Conservation (phyloP, 2,888 invertebrate species). For the Noctua pronuba region DNA sequence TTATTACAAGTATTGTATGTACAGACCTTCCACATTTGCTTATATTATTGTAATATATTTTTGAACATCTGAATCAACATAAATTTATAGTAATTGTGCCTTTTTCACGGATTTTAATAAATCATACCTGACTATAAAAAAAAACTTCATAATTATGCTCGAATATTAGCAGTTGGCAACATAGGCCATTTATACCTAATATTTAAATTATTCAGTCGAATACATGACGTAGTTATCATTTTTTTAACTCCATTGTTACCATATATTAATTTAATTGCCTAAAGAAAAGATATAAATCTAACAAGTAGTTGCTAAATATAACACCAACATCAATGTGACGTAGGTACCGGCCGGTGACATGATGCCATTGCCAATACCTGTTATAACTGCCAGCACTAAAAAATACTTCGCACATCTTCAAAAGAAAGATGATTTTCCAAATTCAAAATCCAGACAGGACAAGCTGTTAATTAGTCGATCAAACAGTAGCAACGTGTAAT, state of each 20-base stretch:
- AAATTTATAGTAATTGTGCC: background rate
- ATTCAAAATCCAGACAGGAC: background rate
- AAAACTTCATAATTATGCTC: background rate
- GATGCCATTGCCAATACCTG: background rate
- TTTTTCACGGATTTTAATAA: background rate
- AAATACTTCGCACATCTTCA: background rate
- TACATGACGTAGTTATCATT: background rate
- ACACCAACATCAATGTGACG: background rate
- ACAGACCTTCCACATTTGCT: background rate
- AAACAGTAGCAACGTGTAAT: background rate
- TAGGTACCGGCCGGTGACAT: too few species aligned
- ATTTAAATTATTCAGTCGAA: constrained; percentile 6
- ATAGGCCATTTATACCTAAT: background rate
- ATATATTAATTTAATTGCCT: background rate
- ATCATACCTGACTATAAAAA: background rate
- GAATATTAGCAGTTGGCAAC: background rate
- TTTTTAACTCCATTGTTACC: background rate
- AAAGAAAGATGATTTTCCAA: background rate
- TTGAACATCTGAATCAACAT: constrained; percentile 27
- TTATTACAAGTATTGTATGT: constrained; percentile 22
- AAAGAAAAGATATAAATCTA: constrained; percentile 11
- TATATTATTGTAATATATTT: background rate
- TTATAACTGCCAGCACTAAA: background rate
- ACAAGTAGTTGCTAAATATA: constrained; percentile 27
- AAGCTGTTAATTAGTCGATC: background rate